Conservation (phyloP, 2,888 invertebrate species). For the Nemoura dubitans region DNA sequence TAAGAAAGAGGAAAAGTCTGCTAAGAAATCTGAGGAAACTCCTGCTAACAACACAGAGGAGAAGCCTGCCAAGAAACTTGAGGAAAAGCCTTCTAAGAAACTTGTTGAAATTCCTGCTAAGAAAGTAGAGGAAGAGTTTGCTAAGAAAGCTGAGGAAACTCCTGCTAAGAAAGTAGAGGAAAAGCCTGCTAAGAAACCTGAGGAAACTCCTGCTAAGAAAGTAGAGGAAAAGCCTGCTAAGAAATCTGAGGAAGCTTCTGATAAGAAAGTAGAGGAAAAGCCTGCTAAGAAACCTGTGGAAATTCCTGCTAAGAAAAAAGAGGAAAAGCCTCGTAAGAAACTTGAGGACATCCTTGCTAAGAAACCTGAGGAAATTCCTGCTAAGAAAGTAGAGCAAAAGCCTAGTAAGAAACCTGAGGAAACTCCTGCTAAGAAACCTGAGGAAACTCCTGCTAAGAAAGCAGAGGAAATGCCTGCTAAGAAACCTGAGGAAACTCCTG, state of each 20-base stretch:
- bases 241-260: constrained; percentile 50
- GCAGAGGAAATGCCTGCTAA: constrained; percentile 52
- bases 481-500: constrained; percentile 49
- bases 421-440: neutral
- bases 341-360: neutral
- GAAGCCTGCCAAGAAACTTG: constrained; percentile 54
- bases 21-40: constrained; percentile 54
- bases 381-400: neutral
- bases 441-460: constrained; percentile 42
- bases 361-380: neutral
- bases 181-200: neutral
- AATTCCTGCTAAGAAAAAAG: constrained; percentile 55
- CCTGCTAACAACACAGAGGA: constrained; percentile 53
- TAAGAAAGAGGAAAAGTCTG: constrained; percentile 47
- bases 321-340: neutral
- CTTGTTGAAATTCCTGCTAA: neutral
- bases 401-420: constrained; percentile 47
- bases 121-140: constrained; percentile 14
- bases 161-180: neutral
- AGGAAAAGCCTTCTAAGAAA: constrained; percentile 29
- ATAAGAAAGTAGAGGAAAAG: constrained; percentile 33
- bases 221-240: constrained; percentile 52
- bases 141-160: neutral
- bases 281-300: constrained; percentile 49
- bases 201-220: constrained; percentile 45